Evolutionary conservation across 2,888 invertebrate species (phyloP).

Genomic region (Ophioninae sp.): DNA sequence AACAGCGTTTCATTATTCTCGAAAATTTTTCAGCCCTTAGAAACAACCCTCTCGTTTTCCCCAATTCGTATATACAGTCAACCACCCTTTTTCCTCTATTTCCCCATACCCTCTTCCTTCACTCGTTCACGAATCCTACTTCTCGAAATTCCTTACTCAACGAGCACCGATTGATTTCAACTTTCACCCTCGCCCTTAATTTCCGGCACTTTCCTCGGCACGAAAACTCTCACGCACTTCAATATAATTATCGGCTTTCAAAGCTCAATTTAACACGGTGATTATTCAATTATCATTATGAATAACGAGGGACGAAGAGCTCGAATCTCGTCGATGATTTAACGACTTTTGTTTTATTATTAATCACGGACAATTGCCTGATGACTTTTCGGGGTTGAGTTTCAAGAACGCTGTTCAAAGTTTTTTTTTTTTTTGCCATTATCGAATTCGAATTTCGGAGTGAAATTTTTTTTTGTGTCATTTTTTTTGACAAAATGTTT

Average conservation of each 20-base stretch:
- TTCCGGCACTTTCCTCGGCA: neutral
- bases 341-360: slow-evolving; percentile 7
- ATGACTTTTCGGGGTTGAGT: neutral
- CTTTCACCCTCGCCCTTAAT: slow-evolving; percentile 33
- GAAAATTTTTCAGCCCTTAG: slow-evolving; percentile 50
- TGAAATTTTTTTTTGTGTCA: too few species aligned
- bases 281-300: slow-evolving; percentile 52
- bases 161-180: slow-evolving; percentile 59
- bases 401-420: neutral
- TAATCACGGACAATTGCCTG: neutral
- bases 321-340: slow-evolving; percentile 39
- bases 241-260: slow-evolving; percentile 51
- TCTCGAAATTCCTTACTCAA: slow-evolving; percentile 56
- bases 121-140: slow-evolving; percentile 12
- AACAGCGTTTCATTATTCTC: slow-evolving; percentile 60
- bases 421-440: neutral
- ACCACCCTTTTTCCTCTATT: neutral
- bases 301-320: slow-evolving; percentile 30
- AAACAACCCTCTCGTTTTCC: slow-evolving; percentile 6
- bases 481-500: too few species aligned
- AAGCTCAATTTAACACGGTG: slow-evolving; percentile 49
- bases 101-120: too few species aligned
- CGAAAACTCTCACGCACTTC: slow-evolving; percentile 17
- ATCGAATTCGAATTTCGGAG: too few species aligned
- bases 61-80: neutral